These are phyloP conservation scores for Percopsis omiscomaycus DNA, from an alignment of 2,797 vertebrate species.

Conservation along the genomic window DNA sequence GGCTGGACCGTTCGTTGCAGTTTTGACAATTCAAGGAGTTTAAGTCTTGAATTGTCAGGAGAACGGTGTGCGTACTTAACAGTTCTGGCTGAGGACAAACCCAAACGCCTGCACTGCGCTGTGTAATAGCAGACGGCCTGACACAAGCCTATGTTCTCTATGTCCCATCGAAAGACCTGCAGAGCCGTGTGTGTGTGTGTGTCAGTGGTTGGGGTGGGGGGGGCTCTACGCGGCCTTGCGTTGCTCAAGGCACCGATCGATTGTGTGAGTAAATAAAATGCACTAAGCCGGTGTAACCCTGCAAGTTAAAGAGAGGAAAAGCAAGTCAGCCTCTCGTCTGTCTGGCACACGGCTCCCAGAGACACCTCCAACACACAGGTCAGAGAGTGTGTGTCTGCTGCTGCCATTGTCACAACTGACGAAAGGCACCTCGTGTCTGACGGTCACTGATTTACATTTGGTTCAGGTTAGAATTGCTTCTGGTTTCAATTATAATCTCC, in stretches of 20 bases:
- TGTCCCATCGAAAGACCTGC: constrained; percentile 49
- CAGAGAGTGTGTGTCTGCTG: constrained; percentile 44
- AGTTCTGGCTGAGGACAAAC: constrained; percentile 33
- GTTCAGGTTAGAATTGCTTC: neutral
- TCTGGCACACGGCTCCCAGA: constrained; percentile 59
- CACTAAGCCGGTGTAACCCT: constrained; percentile 76
- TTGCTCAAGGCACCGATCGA: constrained; percentile 76
- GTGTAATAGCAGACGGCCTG: constrained; percentile 53
- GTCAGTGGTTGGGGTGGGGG: constrained; percentile 37
- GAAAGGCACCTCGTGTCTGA: constrained; percentile 21
- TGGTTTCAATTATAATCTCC: constrained; percentile 8
- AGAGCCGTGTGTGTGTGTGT: constrained; percentile 37
- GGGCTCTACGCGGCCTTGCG: constrained; percentile 57
- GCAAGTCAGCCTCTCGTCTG: constrained; percentile 63
- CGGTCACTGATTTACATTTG: constrained; percentile 20
- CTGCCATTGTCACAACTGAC: constrained; percentile 16
- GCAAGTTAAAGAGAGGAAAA: constrained; percentile 74
- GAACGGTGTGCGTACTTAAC: neutral
- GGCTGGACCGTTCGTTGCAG: constrained; percentile 2
- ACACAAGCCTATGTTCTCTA: constrained; percentile 38
- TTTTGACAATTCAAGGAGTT: constrained; percentile 26
- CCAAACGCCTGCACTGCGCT: constrained; percentile 37
- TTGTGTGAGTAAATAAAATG: constrained; percentile 78
- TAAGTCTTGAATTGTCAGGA: constrained; percentile 27
- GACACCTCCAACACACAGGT: constrained; percentile 49